Evolutionary conservation across 2,797 vertebrate genomes (phyloP).

Genomic region (Anolis apletophallus): DNA sequence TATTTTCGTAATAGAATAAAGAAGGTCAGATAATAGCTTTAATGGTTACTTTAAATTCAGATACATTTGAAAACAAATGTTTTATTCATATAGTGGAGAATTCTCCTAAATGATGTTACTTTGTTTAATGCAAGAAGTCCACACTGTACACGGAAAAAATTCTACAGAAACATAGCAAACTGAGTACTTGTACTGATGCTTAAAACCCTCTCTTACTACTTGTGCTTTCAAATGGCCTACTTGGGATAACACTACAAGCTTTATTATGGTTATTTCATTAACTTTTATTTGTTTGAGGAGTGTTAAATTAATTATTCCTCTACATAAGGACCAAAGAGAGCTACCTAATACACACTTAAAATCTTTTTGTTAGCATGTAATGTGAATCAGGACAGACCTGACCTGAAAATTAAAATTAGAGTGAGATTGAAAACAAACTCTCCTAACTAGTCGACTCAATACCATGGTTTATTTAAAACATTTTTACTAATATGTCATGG

Average conservation of each 20-base stretch:
- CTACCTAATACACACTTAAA: neutral
- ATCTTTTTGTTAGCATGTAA: neutral
- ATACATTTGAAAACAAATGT: neutral
- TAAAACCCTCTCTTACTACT: neutral
- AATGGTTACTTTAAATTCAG: neutral
- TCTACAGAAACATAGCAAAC: neutral
- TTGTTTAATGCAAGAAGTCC: constrained; percentile 7
- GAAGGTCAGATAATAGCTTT: neutral
- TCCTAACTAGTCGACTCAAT: neutral
- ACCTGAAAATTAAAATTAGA: neutral
- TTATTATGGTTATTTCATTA: neutral
- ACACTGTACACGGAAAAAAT: neutral
- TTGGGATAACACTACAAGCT: neutral
- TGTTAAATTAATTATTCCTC: neutral
- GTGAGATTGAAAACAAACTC: neutral
- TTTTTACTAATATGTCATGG: neutral
- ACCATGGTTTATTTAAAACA: neutral
- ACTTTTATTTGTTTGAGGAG: neutral
- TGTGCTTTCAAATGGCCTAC: neutral
- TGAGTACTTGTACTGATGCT: neutral
- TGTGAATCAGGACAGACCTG: neutral
- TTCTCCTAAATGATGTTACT: neutral
- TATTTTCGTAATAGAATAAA: neutral
- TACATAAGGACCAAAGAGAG: neutral
- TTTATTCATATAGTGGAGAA: neutral